Evolutionary conservation across 2,797 vertebrate genomes (phyloP), one percentile per base, ranked within the genome.

Genomic region (Nannoperca australis): DNA sequence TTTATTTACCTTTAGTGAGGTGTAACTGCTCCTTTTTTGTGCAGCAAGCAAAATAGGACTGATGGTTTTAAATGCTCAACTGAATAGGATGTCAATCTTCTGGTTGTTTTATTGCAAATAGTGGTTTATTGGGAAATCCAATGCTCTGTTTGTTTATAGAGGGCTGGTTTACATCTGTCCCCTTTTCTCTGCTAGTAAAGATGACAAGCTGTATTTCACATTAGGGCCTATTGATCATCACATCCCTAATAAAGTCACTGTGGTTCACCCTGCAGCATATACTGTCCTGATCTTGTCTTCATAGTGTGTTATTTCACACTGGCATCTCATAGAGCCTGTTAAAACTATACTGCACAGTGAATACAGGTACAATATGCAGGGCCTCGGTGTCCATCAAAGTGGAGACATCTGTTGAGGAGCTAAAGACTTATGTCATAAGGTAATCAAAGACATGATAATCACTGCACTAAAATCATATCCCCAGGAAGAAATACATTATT

Each of bases 391-490:
- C 81, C 74, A 73, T 70, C 50, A 61, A 45, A 71, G 36, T 67
- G 36, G 15, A 75, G 85, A 59, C 75, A 79, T 88, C 77, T 82
- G 83, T 67, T 73, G 71, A 83, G 62, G 58, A 78, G 67, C 75
- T 89, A 70, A 83, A 84, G 53, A 82, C 59, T 50, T 73, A 62
- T 81, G 86, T 88, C 77, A 79, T 42, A 42, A 82, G 42, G 72
- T 79, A 84, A 90, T 91, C 81, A 90, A 88, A 88, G 61, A 68
- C 80, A 70, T 54, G 83, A 86, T 92, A 76, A 91, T 91, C 86
- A 78, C 78, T 51, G 51, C 65, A 83, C 62, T 84, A 79, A 86
- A 89, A 84, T 87, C 73, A 44, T 45, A 86, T 89, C 78, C 74
- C 60, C 18, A 15, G 76, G 66, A 90, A 68, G 70, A 84, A 82